Evolutionary conservation across 1,140 invertebrate species (phyloP), one percentile per base, ranked within the genome.

Genomic region (Drosophila insularis): DNA sequence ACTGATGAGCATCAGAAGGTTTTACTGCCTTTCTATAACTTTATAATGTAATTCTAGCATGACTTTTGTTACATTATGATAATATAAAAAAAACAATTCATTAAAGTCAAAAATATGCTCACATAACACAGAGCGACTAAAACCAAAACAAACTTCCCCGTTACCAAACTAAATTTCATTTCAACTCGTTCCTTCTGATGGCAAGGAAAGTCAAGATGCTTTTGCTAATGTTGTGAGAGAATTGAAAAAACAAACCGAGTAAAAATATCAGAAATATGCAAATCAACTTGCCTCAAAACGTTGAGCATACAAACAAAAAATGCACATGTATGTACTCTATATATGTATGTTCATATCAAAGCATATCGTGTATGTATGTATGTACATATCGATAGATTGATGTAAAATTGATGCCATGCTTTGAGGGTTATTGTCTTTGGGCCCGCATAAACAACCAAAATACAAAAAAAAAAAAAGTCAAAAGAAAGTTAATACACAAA

Each of bases 321-420:
- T 53, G 27, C 27, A 69, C 60, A 64, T 65, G 60, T n/a, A 27
- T 27, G 27, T 5, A n/a, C n/a, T n/a, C n/a, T n/a, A n/a, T n/a
- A n/a, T n/a, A n/a, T n/a, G n/a, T n/a, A n/a, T n/a, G n/a, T n/a
- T n/a, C 27, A 27, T 27, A 27, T 27, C 27, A 27, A 27, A 27
- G 27, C 27, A 27, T 27, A 63, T 43, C 56, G 69, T 59, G 58
- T 54, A 58, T 63, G 17, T 55, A 55, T 37, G 13, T 58, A 14
- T 58, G 53, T 53, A 19, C 43, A 63, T 75, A 72, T 79, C 82
- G 50, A 86, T 76, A 86, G 82, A 87, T 87, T 87, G 76, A 87
- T 87, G 79, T 82, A 89, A 87, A 87, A 87, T 89, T 87, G 82
- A 89, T 87, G 84, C 76, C 62, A 72, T 68, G 73, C 75, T 63